Percentiles rank a stretch among this genome's conserved stretches.
Conservation (phyloP, 2,888 invertebrate genomes). For the Drosophila stalkeri region DNA sequence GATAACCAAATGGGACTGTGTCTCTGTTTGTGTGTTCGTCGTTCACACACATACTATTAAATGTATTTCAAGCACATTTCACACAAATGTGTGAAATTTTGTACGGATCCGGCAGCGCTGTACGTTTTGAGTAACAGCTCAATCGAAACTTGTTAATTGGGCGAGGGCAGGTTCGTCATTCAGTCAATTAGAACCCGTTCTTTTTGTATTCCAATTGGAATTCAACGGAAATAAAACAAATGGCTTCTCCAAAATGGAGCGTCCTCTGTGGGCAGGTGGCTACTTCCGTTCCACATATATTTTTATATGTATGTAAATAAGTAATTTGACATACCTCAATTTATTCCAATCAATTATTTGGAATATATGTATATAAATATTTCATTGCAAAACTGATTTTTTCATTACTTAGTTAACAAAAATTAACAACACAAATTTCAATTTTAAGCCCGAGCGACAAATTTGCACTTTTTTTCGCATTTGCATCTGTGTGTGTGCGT, state of each 20-base stretch:
- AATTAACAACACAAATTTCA: constrained; percentile 23
- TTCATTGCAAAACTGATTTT: constrained; percentile 32
- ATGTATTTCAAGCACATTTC: constrained; percentile 45
- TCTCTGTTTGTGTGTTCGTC: not conserved
- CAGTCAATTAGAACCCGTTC: constrained; percentile 77
- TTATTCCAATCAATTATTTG: constrained; percentile 43
- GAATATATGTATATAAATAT: constrained; percentile 9
- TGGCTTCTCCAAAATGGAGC: constrained; percentile 53
- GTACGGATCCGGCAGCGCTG: constrained; percentile 50
- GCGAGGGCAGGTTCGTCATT: constrained; percentile 65
- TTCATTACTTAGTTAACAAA: constrained; percentile 15
- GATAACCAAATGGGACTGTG: constrained; percentile 26
- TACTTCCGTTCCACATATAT: constrained; percentile 45
- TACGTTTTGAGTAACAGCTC: constrained; percentile 49
- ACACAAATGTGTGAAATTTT: constrained; percentile 69
- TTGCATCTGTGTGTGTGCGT: constrained; percentile 17
- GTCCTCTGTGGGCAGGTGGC: constrained; percentile 62
- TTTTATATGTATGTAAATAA: constrained; percentile 30
- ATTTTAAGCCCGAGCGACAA: constrained; percentile 38
- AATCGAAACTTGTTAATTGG: constrained; percentile 78
- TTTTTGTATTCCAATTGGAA: constrained; percentile 60
- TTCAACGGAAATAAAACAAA: constrained; percentile 66
- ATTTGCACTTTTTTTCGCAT: constrained; percentile 41
- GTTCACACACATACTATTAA: not conserved
- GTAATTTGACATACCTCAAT: constrained; percentile 36